These are phyloP conservation scores for Drosophila pseudoananassae DNA, from an alignment of 1,140 invertebrate species.

Conservation along the genomic window DNA sequence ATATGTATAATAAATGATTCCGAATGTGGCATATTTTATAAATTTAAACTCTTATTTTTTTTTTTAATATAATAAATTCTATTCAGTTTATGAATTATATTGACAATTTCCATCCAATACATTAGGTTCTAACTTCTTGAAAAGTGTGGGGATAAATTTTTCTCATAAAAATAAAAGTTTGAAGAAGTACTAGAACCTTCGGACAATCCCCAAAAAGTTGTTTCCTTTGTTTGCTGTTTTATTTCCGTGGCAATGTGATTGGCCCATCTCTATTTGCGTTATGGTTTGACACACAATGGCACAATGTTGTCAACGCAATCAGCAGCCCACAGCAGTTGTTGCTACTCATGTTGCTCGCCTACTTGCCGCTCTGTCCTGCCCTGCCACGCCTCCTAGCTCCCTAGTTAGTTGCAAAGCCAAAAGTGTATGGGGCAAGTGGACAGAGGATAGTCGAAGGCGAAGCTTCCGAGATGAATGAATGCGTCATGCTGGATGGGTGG, in stretches of 20 bases:
- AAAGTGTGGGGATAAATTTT: not conserved
- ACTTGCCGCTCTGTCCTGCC: constrained; percentile 1
- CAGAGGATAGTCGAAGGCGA: constrained; percentile 32
- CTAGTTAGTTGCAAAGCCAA: constrained; percentile 50
- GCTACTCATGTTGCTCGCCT: constrained; percentile 21
- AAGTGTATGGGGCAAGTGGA: constrained; percentile 53
- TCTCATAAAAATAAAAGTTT: not conserved
- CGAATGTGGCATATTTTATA: not conserved
- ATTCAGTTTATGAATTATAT: not conserved
- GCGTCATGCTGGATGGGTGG: constrained; percentile 46
- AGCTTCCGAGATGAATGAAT: constrained; percentile 52
- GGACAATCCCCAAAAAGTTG: constrained; percentile 2
- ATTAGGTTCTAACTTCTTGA: not conserved
- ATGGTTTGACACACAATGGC: constrained; percentile 63
- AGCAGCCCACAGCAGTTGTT: constrained; percentile 47
- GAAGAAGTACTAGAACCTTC: not conserved
- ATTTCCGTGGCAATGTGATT: constrained; percentile 24
- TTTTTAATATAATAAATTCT: not conserved
- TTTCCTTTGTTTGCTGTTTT: constrained; percentile 5
- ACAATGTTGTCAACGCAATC: constrained; percentile 82
- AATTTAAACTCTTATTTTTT: not conserved
- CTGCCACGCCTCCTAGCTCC: not conserved
- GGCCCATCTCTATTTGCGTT: constrained; percentile 46
- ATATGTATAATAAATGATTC: not conserved
- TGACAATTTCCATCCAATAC: too few species aligned